phyloP scores from a whole-genome alignment of 1,140 invertebrate genomes.

The Streblospio benedicti region DNA sequence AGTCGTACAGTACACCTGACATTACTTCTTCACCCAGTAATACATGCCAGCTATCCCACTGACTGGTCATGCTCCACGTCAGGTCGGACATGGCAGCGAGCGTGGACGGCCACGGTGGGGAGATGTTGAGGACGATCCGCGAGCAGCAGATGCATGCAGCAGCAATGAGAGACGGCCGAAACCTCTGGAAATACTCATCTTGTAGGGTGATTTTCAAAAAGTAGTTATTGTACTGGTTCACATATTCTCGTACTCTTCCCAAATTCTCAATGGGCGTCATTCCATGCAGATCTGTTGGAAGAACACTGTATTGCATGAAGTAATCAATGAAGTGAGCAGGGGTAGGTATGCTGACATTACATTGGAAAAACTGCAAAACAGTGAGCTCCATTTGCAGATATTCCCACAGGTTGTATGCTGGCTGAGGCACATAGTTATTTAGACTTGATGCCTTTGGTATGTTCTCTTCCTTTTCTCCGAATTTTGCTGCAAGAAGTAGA shows the following conservation, averaged over 20 bases:
- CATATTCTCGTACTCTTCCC: conserved; percentile 21
- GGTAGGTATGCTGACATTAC: conserved; percentile 52
- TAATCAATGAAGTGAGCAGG: conserved; percentile 54
- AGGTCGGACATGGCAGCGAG: too few relatives aligned
- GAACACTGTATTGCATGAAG: conserved; percentile 48
- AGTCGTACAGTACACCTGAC: too few relatives aligned
- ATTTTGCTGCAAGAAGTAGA: conserved; percentile 54
- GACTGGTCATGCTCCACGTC: too few relatives aligned
- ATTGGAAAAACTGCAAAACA: conserved; percentile 51
- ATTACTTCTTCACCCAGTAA: too few relatives aligned
- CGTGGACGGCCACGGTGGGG: conserved; percentile 33
- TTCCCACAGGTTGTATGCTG: conserved; percentile 47
- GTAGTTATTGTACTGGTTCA: conserved; percentile 35
- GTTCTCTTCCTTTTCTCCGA: conserved; percentile 51
- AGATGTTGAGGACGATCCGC: conserved; percentile 26
- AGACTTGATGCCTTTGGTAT: conserved; percentile 50
- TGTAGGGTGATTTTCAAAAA: conserved; percentile 39
- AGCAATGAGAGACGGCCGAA: conserved; percentile 27
- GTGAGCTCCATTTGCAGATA: conserved; percentile 52
- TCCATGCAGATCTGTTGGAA: conserved; percentile 46
- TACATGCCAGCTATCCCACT: too few relatives aligned
- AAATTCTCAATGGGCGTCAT: too few relatives aligned
- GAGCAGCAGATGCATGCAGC: conserved; percentile 30
- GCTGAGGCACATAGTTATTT: conserved; percentile 41
- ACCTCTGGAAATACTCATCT: too few relatives aligned